These are phyloP conservation scores for Picus viridis DNA, from an alignment of 2,797 vertebrate species.

Conservation along the genomic window DNA sequence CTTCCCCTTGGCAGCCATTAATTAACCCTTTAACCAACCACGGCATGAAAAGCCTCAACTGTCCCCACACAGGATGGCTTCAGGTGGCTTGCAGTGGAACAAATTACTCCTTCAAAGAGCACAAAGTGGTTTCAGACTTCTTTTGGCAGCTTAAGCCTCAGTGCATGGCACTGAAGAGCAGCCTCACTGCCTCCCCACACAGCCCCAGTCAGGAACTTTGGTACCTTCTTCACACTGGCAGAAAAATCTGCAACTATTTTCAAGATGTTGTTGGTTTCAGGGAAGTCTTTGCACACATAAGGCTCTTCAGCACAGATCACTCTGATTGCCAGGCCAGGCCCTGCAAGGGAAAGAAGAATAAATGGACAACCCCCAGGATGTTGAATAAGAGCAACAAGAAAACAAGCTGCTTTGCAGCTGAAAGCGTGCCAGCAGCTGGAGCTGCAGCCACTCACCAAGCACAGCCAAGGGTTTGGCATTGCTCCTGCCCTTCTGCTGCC, in stretches of 20 bases:
- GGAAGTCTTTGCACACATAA: slow-evolving; percentile 96
- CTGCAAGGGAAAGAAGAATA: slow-evolving; percentile 69
- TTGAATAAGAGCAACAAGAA: background rate
- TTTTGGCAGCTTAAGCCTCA: background rate
- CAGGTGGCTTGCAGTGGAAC: background rate
- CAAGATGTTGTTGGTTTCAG: slow-evolving; percentile 98
- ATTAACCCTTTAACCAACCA: background rate
- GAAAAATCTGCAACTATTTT: slow-evolving; percentile 99
- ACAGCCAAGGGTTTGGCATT: accelerated
- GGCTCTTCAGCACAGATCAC: slow-evolving; percentile 99
- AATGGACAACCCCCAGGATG: background rate
- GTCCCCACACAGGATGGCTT: background rate
- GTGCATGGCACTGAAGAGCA: background rate
- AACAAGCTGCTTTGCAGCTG: background rate
- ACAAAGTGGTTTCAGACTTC: background rate
- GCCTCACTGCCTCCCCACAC: background rate
- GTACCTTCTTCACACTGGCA: slow-evolving; percentile 97
- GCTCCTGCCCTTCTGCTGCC: background rate
- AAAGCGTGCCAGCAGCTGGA: background rate
- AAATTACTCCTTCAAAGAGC: background rate
- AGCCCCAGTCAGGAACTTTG: background rate
- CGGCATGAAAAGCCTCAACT: background rate
- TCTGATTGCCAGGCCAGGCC: slow-evolving; percentile 95
- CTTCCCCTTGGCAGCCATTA: background rate
- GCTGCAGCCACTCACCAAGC: background rate